Evolutionary conservation across 2,797 vertebrate genomes (phyloP).

Genomic region (Fistularia commersonii): DNA sequence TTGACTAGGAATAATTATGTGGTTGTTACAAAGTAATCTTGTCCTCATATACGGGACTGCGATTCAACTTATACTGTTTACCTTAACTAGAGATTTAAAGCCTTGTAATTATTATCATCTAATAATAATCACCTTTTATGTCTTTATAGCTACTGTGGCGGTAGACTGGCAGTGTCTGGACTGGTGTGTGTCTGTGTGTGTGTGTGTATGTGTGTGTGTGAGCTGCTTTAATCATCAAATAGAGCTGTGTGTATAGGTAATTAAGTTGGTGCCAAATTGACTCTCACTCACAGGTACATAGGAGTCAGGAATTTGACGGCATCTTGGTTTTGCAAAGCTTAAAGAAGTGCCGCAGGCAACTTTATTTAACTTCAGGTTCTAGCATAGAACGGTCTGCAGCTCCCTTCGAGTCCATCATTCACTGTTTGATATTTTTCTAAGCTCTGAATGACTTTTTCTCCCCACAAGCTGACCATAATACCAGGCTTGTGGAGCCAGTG

Average conservation of each 20-base stretch:
- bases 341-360: slow-evolving; percentile 49
- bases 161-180: slow-evolving; percentile 65
- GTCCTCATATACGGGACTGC: slow-evolving; percentile 39
- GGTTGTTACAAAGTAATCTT: slow-evolving; percentile 34
- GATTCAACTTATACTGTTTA: slow-evolving; percentile 53
- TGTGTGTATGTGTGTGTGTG: slow-evolving; percentile 15
- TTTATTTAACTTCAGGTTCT: slow-evolving; percentile 55
- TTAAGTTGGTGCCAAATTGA: slow-evolving; percentile 71
- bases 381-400: slow-evolving; percentile 41
- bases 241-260: slow-evolving; percentile 69
- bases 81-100: slow-evolving; percentile 56
- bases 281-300: slow-evolving; percentile 62
- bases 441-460: slow-evolving; percentile 53
- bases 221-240: slow-evolving; percentile 75
- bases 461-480: slow-evolving; percentile 74
- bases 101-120: slow-evolving; percentile 71
- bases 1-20: slow-evolving; percentile 62
- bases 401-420: slow-evolving; percentile 52
- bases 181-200: slow-evolving; percentile 38
- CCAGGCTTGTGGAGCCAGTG: slow-evolving; percentile 64
- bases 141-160: slow-evolving; percentile 47
- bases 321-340: slow-evolving; percentile 26
- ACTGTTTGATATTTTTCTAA: slow-evolving; percentile 49
- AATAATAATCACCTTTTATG: slow-evolving; percentile 72
- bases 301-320: too few relatives aligned